phyloP scores from a whole-genome alignment of 2,113 vertebrate genomes.

The Eulacestoma nigropectus region DNA sequence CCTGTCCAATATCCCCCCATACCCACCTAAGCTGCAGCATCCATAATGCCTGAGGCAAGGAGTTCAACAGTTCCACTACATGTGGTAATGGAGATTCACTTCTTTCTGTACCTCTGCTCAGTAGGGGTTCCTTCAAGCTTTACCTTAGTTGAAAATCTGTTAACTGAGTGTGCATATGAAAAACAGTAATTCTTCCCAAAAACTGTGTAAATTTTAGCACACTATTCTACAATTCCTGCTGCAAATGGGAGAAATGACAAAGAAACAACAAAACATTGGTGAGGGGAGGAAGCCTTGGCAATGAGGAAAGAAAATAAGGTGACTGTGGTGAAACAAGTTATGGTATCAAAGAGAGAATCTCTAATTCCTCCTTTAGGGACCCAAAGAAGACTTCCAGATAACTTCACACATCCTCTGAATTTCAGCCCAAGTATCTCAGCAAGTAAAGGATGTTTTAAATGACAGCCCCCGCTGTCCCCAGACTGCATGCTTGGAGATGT shows the following conservation, averaged over 20 bases:
- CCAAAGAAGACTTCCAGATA: slow-evolving; percentile 1
- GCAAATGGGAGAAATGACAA: neutral
- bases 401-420: neutral
- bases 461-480: neutral
- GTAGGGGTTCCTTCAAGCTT: neutral
- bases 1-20: neutral
- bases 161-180: neutral
- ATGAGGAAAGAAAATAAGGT: neutral
- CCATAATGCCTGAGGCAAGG: neutral
- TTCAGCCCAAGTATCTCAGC: slow-evolving; percentile 3
- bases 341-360: neutral
- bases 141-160: neutral
- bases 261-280: neutral
- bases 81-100: neutral
- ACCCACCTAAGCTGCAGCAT: neutral
- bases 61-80: neutral
- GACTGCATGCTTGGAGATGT: slow-evolving; percentile 47
- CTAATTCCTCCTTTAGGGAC: slow-evolving; percentile 1
- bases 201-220: neutral
- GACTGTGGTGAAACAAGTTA: neutral
- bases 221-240: neutral
- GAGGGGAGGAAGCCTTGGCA: neutral
- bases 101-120: neutral
- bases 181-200: neutral
- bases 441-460: slow-evolving; percentile 13